Conservation (phyloP, 2,888 invertebrate genomes). For the Diarsia brunnea region DNA sequence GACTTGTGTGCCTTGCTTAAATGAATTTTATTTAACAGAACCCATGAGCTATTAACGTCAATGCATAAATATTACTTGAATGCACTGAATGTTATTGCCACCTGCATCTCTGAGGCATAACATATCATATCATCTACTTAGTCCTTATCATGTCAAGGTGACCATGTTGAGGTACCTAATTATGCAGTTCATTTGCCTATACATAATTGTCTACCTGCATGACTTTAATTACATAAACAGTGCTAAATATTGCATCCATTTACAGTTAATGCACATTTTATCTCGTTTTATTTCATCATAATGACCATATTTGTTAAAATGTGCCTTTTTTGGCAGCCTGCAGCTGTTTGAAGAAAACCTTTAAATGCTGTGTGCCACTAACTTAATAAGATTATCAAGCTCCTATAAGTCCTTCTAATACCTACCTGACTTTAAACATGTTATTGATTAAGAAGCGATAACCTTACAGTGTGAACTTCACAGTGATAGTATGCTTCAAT, state of each 20-base stretch:
- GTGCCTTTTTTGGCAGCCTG: constrained; percentile 64
- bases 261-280: constrained; percentile 23
- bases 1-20: background rate
- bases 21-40: background rate
- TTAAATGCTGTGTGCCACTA: constrained; percentile 67
- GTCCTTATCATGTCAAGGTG: constrained; percentile 64
- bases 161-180: constrained; percentile 55
- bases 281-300: constrained; percentile 27
- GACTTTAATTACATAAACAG: constrained; percentile 32
- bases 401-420: constrained; percentile 50
- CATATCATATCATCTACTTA: constrained; percentile 16
- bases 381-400: constrained; percentile 63
- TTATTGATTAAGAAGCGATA: constrained; percentile 44
- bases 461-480: constrained; percentile 18
- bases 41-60: background rate
- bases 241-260: constrained; percentile 41
- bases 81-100: background rate
- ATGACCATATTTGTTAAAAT: constrained; percentile 41
- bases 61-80: background rate
- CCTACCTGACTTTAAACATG: constrained; percentile 34
- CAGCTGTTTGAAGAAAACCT: constrained; percentile 69
- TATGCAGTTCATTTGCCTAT: constrained; percentile 60
- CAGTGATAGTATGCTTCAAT: constrained; percentile 10
- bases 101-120: constrained; percentile 28
- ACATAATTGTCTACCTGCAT: constrained; percentile 56